Percentiles rank a stretch among this genome's conserved stretches.
These are phyloP conservation scores for Tribolium castaneum DNA, from an alignment of 1,140 invertebrate species.

Conservation along the genomic window DNA sequence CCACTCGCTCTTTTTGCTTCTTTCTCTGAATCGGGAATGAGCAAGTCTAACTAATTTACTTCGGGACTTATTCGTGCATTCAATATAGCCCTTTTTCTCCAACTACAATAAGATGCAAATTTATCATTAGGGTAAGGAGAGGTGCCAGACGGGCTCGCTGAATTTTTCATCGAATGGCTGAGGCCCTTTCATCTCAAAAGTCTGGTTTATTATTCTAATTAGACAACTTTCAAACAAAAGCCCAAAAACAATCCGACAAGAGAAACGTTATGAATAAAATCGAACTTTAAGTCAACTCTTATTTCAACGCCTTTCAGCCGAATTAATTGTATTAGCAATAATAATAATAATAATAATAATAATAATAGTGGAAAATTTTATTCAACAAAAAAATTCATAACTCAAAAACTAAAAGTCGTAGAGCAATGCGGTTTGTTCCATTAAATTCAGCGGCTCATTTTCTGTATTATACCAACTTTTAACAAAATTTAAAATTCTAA, in stretches of 20 bases:
- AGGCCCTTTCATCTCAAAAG: neutral
- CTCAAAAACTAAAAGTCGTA: too few relatives aligned
- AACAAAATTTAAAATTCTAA: too few relatives aligned
- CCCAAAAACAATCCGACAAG: neutral
- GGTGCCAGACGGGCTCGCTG: constrained; percentile 4
- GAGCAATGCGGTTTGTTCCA: too few relatives aligned
- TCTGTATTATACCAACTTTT: too few relatives aligned
- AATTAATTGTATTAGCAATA: too few relatives aligned
- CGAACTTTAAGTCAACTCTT: too few relatives aligned
- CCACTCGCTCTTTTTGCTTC: neutral
- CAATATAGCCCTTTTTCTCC: neutral
- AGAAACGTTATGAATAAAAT: too few relatives aligned
- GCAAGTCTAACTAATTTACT: constrained; percentile 15
- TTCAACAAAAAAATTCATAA: too few relatives aligned
- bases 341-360: too few relatives aligned
- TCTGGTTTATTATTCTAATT: constrained; percentile 7
- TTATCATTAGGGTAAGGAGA: constrained; percentile 15
- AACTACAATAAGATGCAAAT: constrained; percentile 19
- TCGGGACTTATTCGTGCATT: constrained; percentile 24
- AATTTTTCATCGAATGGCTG: constrained; percentile 5
- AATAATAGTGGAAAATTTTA: too few relatives aligned
- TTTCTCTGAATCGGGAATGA: neutral
- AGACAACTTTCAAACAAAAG: neutral
- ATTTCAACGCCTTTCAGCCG: too few relatives aligned
- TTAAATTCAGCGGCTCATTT: too few relatives aligned